A percentile compares a stretch with the other conserved stretches of the same genome.
Conservation (phyloP, 1,140 invertebrate species). For the Leptoteleia sp. region DNA sequence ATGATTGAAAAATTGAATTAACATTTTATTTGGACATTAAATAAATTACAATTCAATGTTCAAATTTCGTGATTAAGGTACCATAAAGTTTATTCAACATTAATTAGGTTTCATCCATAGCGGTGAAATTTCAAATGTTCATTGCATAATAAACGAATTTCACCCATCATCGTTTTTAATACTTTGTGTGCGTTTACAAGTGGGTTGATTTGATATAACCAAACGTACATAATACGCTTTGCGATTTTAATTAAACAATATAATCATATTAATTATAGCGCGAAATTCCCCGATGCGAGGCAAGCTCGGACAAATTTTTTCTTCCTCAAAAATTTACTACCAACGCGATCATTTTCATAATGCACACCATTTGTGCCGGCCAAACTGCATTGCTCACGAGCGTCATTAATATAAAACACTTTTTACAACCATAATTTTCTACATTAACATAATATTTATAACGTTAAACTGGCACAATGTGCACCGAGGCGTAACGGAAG, state of each 20-base stretch:
- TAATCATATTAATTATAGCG: conserved; percentile 12
- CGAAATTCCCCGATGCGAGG: conserved; percentile 30
- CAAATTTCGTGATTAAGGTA: no score
- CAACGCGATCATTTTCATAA: conserved; percentile 31
- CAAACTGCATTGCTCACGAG: conserved; percentile 25
- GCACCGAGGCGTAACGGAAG: conserved; percentile 30
- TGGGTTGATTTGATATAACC: no score
- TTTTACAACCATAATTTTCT: conserved; percentile 54
- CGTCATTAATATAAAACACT: conserved; percentile 54
- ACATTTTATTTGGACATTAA: no score
- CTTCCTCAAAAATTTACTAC: conserved; percentile 41
- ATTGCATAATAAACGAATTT: no score
- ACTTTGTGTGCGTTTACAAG: no score
- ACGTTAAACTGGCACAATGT: conserved; percentile 15
- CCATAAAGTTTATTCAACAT: no score
- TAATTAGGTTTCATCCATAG: no score
- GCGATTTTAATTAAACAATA: conserved; percentile 26
- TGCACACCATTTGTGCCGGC: conserved; percentile 20
- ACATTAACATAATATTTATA: conserved; percentile 58
- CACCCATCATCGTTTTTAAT: no score
- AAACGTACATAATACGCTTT: not conserved
- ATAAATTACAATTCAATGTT: no score
- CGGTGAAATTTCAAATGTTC: no score
- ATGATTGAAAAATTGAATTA: no score
- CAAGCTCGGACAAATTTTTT: not conserved